Base-by-base conservation (phyloP, 2,797 vertebrate genomes). In the Amazonetta brasiliensis region DNA sequence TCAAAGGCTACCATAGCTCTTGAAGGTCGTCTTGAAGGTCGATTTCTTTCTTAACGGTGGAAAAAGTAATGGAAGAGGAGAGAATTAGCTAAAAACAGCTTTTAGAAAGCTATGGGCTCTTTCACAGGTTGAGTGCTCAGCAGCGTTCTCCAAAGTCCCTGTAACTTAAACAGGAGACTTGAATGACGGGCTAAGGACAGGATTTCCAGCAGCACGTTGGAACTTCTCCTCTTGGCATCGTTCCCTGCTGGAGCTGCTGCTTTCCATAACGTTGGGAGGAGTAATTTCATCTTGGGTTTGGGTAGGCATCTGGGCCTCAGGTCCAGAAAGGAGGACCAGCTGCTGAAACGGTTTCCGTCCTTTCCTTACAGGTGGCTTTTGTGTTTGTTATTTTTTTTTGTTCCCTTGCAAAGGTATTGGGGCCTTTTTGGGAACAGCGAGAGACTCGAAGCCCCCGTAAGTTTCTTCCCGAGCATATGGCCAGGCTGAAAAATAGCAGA, bases 181-280 rank as follows among this genome's bases (percentile, higher is more conserved):
- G 50, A 82, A 6, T 11, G n/a, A 43, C 18, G 56, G 25, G 31
- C 26, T 30, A 11, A 37, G 60, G 55, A 5, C 48, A 7, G 17
- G 67, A 2, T 75, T 62, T 83, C 46, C 52, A 48, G 2, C 0
- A 1, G 23, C 22, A 33, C 1, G 0, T 35, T 2, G 2, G 33
- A 77, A 37, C 15, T 1, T 28, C 22, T 31, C 21, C 77, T 5
- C 35, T 10, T 26, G 48, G n/a, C 21, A 1, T 12, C n/a, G 13
- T 56, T 48, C 39, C 26, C 11, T 2, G 1, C 2, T 2, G 54
- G 35, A 46, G 7, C 46, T 28, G 25, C n/a, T 10, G 30, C 31
- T 28, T 56, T 62, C 69, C 33, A 5, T 12, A 6, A 12, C 1
- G 3, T 15, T 25, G 11, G 0, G 1, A 3, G 39, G 59, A 69